Evolutionary conservation across 2,113 vertebrate species (phyloP).

Genomic region (Mustela nigripes): DNA sequence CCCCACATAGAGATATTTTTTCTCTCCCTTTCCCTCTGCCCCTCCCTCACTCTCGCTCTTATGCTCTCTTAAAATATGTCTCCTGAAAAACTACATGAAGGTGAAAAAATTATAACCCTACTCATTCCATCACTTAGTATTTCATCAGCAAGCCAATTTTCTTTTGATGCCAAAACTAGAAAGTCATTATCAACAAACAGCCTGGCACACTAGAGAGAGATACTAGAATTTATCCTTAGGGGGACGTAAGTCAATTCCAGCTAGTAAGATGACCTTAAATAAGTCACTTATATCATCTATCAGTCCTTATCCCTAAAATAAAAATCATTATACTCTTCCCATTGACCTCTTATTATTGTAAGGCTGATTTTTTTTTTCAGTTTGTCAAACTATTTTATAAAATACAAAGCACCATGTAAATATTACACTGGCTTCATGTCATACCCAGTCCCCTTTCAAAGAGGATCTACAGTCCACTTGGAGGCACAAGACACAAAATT

Average conservation of each 20-base stretch:
- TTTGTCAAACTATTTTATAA: neutral
- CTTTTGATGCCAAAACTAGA: neutral
- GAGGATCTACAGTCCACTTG: neutral
- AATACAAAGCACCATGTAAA: neutral
- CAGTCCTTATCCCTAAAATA: neutral
- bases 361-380: neutral
- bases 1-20: neutral
- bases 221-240: neutral
- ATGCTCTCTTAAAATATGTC: neutral
- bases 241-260: neutral
- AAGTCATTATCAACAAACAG: neutral
- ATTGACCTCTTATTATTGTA: neutral
- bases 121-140: neutral
- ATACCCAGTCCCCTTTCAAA: neutral
- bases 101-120: neutral
- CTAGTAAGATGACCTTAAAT: neutral
- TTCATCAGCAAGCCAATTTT: neutral
- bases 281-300: neutral
- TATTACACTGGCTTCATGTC: neutral
- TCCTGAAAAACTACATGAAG: neutral
- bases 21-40: neutral
- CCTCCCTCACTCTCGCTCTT: neutral
- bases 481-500: neutral
- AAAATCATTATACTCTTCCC: slow-evolving; percentile 1
- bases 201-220: neutral